A percentile compares a stretch with the other conserved stretches of the same genome.
Evolutionary conservation across 2,113 vertebrate genomes (phyloP).

Genomic region (Plectropomus leopardus): DNA sequence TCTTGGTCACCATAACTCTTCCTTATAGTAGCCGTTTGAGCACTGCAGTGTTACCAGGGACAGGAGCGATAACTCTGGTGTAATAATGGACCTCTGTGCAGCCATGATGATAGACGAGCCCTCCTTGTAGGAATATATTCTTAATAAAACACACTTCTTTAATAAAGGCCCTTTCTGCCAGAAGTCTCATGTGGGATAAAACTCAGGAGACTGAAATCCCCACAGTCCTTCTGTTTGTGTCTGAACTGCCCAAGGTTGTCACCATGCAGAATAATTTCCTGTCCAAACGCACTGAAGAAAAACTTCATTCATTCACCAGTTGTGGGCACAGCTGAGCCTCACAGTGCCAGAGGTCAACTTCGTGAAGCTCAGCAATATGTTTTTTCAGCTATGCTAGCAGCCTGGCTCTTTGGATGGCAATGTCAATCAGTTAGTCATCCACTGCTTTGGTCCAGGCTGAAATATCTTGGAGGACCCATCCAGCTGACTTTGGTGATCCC

Average conservation of each 20-base stretch:
- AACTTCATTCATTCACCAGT: slow-evolving; percentile 7
- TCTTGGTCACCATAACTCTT: slow-evolving; percentile 78
- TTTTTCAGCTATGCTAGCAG: neutral
- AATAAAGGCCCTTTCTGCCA: slow-evolving; percentile 44
- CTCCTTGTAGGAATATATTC: slow-evolving; percentile 70
- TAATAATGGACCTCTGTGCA: slow-evolving; percentile 79
- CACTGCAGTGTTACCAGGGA: slow-evolving; percentile 75
- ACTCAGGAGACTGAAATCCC: slow-evolving; percentile 35
- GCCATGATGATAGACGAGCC: slow-evolving; percentile 73
- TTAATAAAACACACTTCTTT: slow-evolving; percentile 70
- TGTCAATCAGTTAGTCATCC: neutral
- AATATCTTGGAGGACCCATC: neutral
- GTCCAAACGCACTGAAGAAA: neutral
- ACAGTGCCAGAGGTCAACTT: slow-evolving; percentile 30
- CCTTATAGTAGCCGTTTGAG: slow-evolving; percentile 81
- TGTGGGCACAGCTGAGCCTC: neutral
- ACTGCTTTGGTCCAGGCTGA: neutral
- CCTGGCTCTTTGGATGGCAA: neutral
- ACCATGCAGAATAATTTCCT: slow-evolving; percentile 36
- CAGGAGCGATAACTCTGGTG: slow-evolving; percentile 79
- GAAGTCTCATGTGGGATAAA: slow-evolving; percentile 36
- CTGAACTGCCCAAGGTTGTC: slow-evolving; percentile 40
- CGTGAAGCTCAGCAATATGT: neutral
- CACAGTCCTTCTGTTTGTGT: neutral
- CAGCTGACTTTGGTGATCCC: neutral